A percentile compares a stretch with the other conserved stretches of the same genome.
Evolutionary conservation across 2,888 invertebrate genomes (phyloP).

Genomic region (Ganaspis brasiliensis): DNA sequence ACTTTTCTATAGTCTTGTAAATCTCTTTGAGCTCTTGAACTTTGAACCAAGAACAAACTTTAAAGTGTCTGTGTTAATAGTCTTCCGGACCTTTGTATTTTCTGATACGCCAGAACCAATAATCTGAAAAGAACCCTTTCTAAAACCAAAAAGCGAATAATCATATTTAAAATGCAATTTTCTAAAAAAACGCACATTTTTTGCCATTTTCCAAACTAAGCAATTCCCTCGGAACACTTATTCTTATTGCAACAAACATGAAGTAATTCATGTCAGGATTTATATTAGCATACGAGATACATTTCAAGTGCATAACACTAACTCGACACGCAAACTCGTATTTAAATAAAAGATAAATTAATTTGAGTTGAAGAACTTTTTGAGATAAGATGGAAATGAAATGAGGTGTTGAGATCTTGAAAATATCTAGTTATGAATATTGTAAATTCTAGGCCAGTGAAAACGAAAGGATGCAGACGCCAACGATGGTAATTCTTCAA

Average conservation of each 20-base stretch:
- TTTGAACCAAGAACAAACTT: conserved; percentile 21
- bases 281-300: conserved; percentile 17
- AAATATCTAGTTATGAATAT: conserved; percentile 30
- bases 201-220: not conserved
- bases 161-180: too few species aligned
- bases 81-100: conserved; percentile 5
- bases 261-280: not conserved
- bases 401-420: not conserved
- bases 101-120: not conserved
- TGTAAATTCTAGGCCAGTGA: conserved; percentile 24
- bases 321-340: not conserved
- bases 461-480: conserved; percentile 26
- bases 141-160: not conserved
- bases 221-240: not conserved
- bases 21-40: conserved; percentile 25
- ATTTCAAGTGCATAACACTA: conserved; percentile 8
- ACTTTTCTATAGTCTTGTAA: conserved; percentile 33
- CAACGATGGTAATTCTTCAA: conserved; percentile 30
- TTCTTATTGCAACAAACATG: not conserved
- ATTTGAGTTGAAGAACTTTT: not conserved
- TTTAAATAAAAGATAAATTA: conserved; percentile 3
- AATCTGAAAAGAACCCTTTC: not conserved
- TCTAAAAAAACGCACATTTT: too few species aligned
- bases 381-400: conserved; percentile 5
- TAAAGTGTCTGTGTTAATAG: not conserved